These are phyloP conservation scores for Cygnus buccinator DNA, from an alignment of 2,113 vertebrate species.

Conservation along the genomic window DNA sequence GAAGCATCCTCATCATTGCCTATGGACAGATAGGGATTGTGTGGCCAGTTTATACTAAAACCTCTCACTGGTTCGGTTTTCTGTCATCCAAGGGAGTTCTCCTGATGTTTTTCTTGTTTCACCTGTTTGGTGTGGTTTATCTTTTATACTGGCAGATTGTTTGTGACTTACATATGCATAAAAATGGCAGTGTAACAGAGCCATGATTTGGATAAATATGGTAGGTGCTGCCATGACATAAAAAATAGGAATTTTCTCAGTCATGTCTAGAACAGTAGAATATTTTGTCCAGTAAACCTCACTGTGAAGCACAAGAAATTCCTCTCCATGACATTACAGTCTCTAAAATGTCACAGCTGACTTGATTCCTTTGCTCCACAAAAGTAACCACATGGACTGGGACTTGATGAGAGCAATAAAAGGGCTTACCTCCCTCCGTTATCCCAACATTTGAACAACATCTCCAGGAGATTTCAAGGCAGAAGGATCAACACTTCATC, in stretches of 20 bases:
- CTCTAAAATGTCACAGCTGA: not conserved
- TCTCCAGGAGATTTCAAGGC: not conserved
- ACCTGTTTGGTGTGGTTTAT: not conserved
- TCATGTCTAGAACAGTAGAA: not conserved
- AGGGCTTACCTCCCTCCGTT: not conserved
- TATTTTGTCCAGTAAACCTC: not conserved
- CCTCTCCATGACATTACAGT: not conserved
- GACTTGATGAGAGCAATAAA: not conserved
- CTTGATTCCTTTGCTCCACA: not conserved
- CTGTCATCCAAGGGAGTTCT: not conserved
- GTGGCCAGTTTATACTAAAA: not conserved
- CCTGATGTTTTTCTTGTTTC: not conserved
- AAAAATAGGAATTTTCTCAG: not conserved
- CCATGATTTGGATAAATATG: not conserved
- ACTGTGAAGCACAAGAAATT: not conserved
- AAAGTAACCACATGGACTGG: not conserved
- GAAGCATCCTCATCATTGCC: not conserved
- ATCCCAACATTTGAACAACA: not conserved
- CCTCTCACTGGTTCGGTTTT: not conserved
- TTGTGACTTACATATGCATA: not conserved
- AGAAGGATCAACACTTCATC: conserved; percentile 1
- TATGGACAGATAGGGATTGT: not conserved
- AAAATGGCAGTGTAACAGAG: not conserved
- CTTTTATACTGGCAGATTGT: not conserved
- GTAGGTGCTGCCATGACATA: not conserved